Evolutionary conservation across 2,888 invertebrate genomes (phyloP).

Genomic region (Drosophila recens): DNA sequence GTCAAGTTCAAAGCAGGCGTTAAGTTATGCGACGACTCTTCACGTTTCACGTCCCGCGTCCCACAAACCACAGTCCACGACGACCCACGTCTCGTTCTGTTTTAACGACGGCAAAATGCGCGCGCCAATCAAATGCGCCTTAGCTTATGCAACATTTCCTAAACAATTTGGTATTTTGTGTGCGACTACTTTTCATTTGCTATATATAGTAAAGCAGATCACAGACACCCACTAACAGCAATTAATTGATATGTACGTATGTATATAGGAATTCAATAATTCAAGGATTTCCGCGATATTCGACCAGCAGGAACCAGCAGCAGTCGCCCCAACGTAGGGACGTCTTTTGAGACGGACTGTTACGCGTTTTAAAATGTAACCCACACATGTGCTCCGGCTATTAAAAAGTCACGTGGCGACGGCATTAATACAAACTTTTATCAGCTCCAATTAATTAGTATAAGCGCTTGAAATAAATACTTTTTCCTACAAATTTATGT

Average conservation of each 20-base stretch:
- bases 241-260: slow-evolving; percentile 21
- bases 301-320: slow-evolving; percentile 85
- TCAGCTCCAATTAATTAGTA: slow-evolving; percentile 14
- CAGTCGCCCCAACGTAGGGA: slow-evolving; percentile 98
- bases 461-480: background rate
- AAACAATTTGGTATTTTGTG: slow-evolving; percentile 28
- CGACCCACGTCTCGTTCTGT: slow-evolving; percentile 4
- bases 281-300: background rate
- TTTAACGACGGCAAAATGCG: slow-evolving; percentile 67
- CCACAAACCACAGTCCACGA: too few relatives aligned
- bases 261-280: slow-evolving; percentile 32
- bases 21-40: slow-evolving; percentile 48
- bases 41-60: slow-evolving; percentile 30
- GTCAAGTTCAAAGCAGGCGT: slow-evolving; percentile 76
- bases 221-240: slow-evolving; percentile 26
- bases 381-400: slow-evolving; percentile 93
- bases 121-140: slow-evolving; percentile 80
- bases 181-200: slow-evolving; percentile 34
- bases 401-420: slow-evolving; percentile 61
- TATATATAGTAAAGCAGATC: slow-evolving; percentile 35
- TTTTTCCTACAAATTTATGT: slow-evolving; percentile 29
- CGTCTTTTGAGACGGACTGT: slow-evolving; percentile 98
- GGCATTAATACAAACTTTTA: slow-evolving; percentile 64
- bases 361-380: slow-evolving; percentile 97
- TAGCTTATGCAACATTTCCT: slow-evolving; percentile 80